Evolutionary conservation across 2,797 vertebrate genomes (phyloP).

Genomic region (Poecilia picta): DNA sequence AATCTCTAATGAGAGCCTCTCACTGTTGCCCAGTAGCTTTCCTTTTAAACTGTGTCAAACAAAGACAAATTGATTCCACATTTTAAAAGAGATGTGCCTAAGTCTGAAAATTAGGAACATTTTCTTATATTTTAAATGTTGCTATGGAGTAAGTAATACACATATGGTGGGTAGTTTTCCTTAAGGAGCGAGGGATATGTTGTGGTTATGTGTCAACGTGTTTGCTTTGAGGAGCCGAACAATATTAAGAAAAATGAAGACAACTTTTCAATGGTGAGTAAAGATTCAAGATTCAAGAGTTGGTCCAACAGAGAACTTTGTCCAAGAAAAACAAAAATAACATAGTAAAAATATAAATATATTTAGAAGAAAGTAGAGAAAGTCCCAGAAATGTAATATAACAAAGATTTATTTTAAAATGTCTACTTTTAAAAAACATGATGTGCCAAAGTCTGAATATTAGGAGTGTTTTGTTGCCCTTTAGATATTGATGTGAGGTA

Average conservation of each 20-base stretch:
- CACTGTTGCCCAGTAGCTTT: slow-evolving; percentile 66
- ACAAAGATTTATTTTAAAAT: slow-evolving; percentile 24
- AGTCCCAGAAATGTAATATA: too few relatives aligned
- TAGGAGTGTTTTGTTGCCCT: slow-evolving; percentile 27
- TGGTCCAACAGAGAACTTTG: too few relatives aligned
- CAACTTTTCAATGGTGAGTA: neutral
- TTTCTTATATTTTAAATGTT: slow-evolving; percentile 31
- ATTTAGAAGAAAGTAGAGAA: too few relatives aligned
- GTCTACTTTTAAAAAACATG: slow-evolving; percentile 27
- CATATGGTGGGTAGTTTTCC: slow-evolving; percentile 20
- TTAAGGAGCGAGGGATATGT: slow-evolving; percentile 12
- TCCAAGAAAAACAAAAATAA: too few relatives aligned
- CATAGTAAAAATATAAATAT: too few relatives aligned
- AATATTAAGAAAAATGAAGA: neutral
- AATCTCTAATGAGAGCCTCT: slow-evolving; percentile 69
- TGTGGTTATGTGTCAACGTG: neutral
- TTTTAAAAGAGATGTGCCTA: slow-evolving; percentile 36
- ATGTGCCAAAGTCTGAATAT: slow-evolving; percentile 30
- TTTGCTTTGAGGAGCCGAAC: neutral
- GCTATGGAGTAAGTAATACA: slow-evolving; percentile 3
- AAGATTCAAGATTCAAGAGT: neutral
- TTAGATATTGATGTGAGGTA: slow-evolving; percentile 13
- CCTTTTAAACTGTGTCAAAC: slow-evolving; percentile 50
- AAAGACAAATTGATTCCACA: slow-evolving; percentile 54
- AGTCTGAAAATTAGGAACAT: slow-evolving; percentile 28